These are phyloP conservation scores for Helicolenus hilgendorfi DNA, from an alignment of 2,797 vertebrate species.

Conservation along the genomic window DNA sequence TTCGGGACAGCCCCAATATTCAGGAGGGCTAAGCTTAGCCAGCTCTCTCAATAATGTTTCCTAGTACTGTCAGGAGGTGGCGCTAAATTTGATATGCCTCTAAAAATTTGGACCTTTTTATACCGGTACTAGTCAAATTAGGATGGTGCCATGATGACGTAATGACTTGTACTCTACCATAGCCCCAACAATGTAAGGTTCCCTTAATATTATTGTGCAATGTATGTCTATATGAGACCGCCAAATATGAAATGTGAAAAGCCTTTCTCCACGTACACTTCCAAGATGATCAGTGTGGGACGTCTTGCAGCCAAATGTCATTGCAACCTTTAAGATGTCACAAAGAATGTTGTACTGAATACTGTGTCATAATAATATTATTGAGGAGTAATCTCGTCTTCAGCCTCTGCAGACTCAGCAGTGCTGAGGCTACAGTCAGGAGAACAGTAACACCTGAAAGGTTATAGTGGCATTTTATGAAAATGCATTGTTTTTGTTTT, in stretches of 20 bases:
- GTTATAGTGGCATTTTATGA: conserved; percentile 25
- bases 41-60: too few species aligned
- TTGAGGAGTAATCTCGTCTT: neutral
- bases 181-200: neutral
- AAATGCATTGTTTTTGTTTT: neutral
- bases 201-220: neutral
- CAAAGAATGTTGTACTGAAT: neutral
- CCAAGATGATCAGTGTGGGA: neutral
- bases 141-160: too few species aligned
- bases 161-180: too few species aligned
- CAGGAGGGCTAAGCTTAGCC: too few species aligned
- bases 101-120: too few species aligned
- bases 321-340: neutral
- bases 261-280: neutral
- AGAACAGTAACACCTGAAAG: neutral
- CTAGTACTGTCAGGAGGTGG: too few species aligned
- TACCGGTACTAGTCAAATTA: too few species aligned
- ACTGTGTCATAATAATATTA: neutral
- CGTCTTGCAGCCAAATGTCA: neutral
- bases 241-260: neutral
- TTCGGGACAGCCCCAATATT: too few species aligned
- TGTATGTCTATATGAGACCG: neutral
- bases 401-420: neutral
- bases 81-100: too few species aligned
- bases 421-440: neutral